Base-by-base conservation (phyloP, 1,140 invertebrate species). In the Batillaria attramentaria region DNA sequence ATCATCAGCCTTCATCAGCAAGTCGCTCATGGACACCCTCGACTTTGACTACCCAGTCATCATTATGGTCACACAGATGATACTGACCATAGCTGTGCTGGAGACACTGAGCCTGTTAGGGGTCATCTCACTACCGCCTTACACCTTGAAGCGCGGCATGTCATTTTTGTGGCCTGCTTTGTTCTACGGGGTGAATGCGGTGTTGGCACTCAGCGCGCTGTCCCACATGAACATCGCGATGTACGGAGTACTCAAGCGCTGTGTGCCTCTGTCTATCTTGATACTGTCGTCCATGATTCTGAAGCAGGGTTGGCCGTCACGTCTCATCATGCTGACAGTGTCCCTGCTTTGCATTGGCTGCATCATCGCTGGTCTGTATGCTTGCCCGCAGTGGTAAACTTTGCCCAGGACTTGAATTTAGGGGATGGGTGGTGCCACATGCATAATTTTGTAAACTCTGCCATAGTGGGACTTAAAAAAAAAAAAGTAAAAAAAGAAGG, bases 161-260 rank as follows among this genome's bases (percentile, higher is more conserved):
- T 80, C 83, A 13, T 91, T 93, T 83, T 73, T 90, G 0, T 78
- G 90, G 50, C 91, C 92, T 31, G 90, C 92, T 6, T 60, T 92
- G 8, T 92, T 92, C 72, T 92, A 92, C 86, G 90, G 91, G 42
- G 75, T 92, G 0, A 92, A 93, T 77, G 87, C 91, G 31, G 87
- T 91, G 6, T 83, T 92, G 33, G 89, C 91, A 46, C 85, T 93
- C 6, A 87, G 86, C 78, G 92, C 92, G 8, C 85, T 93, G 16
- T 89, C 89, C 79, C 90, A 92, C 37, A 92, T 93, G 90, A 93
- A 92, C 78, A 90, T 93, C 79, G 92, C 93, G 1, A 92, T 93
- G 91, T 93, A 93, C 85, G 91, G 91, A 13, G 91, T 92, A 10
- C 80, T 93, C 39, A 93, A 93, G 82, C 86, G 92, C 74, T 92